phyloP scores from a whole-genome alignment of 2,113 vertebrate genomes.

The Apeltes quadracus region DNA sequence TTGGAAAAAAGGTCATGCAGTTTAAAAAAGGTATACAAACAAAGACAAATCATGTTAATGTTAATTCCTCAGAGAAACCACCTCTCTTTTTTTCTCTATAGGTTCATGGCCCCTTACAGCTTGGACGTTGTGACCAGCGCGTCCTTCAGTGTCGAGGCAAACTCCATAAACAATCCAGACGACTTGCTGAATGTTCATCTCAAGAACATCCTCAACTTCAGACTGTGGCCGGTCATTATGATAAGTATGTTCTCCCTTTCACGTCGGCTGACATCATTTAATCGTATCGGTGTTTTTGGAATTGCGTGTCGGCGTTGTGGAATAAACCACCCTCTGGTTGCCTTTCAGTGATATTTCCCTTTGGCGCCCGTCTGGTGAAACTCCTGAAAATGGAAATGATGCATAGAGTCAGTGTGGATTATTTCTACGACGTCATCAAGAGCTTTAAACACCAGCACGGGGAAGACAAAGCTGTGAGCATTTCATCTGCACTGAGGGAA shows the following conservation, averaged over 20 bases:
- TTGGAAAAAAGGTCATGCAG: not conserved
- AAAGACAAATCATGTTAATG: not conserved
- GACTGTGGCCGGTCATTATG: slow-evolving; percentile 48
- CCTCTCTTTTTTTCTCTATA: slow-evolving; percentile 35
- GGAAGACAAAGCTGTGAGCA: slow-evolving; percentile 40
- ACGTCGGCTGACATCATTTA: not conserved
- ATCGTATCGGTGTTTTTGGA: not conserved
- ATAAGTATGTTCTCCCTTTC: slow-evolving; percentile 12
- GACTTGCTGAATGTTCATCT: slow-evolving; percentile 80
- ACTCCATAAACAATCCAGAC: slow-evolving; percentile 84
- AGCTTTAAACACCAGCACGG: slow-evolving; percentile 58
- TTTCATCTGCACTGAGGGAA: not conserved
- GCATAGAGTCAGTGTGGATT: slow-evolving; percentile 28
- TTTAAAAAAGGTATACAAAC: not conserved
- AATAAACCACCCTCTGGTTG: slow-evolving; percentile 10
- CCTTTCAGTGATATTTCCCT: slow-evolving; percentile 58
- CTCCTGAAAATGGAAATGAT: slow-evolving; percentile 31
- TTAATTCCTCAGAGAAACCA: too few species aligned
- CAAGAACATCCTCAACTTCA: slow-evolving; percentile 72
- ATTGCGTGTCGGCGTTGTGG: not conserved
- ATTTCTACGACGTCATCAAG: slow-evolving; percentile 59
- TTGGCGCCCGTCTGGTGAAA: not conserved
- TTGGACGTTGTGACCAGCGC: slow-evolving; percentile 83
- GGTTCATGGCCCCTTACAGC: slow-evolving; percentile 84
- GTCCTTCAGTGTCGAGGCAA: slow-evolving; percentile 84